phyloP scores from a whole-genome alignment of 1,140 invertebrate genomes.

The Plectus sambesii region DNA sequence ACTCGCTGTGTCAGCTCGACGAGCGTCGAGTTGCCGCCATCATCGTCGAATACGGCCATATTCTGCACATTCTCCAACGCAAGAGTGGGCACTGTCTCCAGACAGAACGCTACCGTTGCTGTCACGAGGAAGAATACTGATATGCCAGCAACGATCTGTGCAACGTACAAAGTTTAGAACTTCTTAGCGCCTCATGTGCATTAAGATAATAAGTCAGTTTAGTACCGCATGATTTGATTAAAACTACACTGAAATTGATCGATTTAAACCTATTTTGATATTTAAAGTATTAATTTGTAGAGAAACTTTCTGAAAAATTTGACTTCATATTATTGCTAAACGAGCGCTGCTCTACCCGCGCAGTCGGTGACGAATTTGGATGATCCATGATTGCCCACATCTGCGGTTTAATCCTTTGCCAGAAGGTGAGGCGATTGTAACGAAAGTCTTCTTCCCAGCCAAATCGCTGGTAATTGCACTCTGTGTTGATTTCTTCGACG shows the following conservation, averaged over 20 bases:
- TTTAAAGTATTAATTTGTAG: too few species aligned
- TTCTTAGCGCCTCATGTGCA: too few species aligned
- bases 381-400: conserved; percentile 82
- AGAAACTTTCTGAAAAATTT: too few species aligned
- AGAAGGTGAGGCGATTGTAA: conserved; percentile 34
- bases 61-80: conserved; percentile 68
- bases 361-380: conserved; percentile 68
- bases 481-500: conserved; percentile 33
- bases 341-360: too few species aligned
- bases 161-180: too few species aligned
- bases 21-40: too few species aligned
- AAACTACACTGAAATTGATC: too few species aligned
- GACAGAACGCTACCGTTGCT: conserved; percentile 87
- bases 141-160: conserved; percentile 84
- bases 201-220: too few species aligned
- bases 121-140: conserved; percentile 97
- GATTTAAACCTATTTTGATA: too few species aligned
- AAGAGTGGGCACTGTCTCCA: conserved; percentile 81
- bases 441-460: conserved; percentile 44
- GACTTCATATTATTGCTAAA: too few species aligned
- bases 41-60: conserved; percentile 77
- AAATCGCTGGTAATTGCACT: conserved; percentile 36
- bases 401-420: conserved; percentile 58
- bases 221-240: too few species aligned
- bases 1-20: conserved; percentile 1